Conservation (phyloP, 2,888 invertebrate genomes). For the Perithous albicinctus region DNA sequence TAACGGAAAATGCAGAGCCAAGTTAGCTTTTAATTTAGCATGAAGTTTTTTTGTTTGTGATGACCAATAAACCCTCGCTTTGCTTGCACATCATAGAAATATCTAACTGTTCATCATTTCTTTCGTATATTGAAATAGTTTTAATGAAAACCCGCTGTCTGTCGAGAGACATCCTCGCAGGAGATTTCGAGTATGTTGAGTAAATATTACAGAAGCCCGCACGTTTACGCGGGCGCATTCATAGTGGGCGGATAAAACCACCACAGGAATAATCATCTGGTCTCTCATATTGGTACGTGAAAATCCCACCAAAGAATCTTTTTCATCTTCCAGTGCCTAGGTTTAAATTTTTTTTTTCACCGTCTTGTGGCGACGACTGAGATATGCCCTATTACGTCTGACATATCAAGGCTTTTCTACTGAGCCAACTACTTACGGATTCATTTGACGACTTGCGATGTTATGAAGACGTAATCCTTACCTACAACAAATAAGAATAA, state of each 20-base stretch:
- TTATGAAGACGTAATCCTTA: slow-evolving; percentile 57
- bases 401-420: slow-evolving; percentile 30
- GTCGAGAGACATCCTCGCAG: slow-evolving; percentile 20
- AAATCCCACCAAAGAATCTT: slow-evolving; percentile 30
- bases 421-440: slow-evolving; percentile 54
- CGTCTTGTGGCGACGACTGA: neutral
- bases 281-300: slow-evolving; percentile 50
- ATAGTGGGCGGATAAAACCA: slow-evolving; percentile 49
- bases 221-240: slow-evolving; percentile 42
- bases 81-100: neutral
- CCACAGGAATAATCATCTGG: slow-evolving; percentile 34
- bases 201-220: slow-evolving; percentile 50
- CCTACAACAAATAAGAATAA: slow-evolving; percentile 49
- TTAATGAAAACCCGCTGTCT: slow-evolving; percentile 54
- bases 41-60: neutral
- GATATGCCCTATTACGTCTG: slow-evolving; percentile 6
- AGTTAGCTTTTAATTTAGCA: neutral
- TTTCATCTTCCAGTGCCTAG: neutral
- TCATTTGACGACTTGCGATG: slow-evolving; percentile 48
- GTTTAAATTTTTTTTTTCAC: neutral
- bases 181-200: slow-evolving; percentile 56
- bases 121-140: slow-evolving; percentile 60
- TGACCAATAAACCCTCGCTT: neutral
- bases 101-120: slow-evolving; percentile 35
- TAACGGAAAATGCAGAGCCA: neutral